Base-by-base conservation (phyloP, 2,113 vertebrate genomes). In the Ranitomeya variabilis region DNA sequence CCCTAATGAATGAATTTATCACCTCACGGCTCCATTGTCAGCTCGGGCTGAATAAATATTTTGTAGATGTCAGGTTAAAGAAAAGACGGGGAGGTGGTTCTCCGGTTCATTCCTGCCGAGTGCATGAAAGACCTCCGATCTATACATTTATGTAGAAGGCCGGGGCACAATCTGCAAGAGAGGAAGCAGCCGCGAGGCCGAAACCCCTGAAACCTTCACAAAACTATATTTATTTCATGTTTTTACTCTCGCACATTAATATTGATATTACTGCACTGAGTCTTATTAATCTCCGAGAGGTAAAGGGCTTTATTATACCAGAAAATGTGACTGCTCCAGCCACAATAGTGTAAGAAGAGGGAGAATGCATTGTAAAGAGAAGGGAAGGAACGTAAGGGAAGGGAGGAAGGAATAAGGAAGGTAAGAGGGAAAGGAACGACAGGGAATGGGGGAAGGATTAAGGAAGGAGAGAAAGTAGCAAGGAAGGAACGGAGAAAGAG, bases 1-100 rank as follows among this genome's bases (percentile, higher is more conserved):
- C 69, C 87, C 67, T 84, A 84, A 89, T 89, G 87, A 89, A 84
- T 55, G 59, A 89, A 89, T 84, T 83, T 67, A 89, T 89, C 87
- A 84, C 87, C 71, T 89, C 45, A 67, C 67, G 87, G 80, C 60
- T 84, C 87, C 74, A 67, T 84, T 84, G 71, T 84, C 60, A 18
- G 60, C 21, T 55, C n/a, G 3, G 23, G 60, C 59, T 55, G 80
- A 89, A 89, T 89, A 84, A 89, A 77, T 84, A 78, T 84, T 83
- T 84, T 77, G 57, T 84, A 59, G 80, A 52, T 67, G 81, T 78
- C 81, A 84, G 23, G 51, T 37, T 84, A 80, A 55, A 78, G 81
- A 84, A 78, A 83, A 89, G 87, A n/a, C 31, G 7, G 62, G 19
- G 64, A 80, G 76, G 26, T 80, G 80, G 86, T 66, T 51, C 16